Conservation (phyloP, 2,888 invertebrate genomes). For the Tinea trinotella region DNA sequence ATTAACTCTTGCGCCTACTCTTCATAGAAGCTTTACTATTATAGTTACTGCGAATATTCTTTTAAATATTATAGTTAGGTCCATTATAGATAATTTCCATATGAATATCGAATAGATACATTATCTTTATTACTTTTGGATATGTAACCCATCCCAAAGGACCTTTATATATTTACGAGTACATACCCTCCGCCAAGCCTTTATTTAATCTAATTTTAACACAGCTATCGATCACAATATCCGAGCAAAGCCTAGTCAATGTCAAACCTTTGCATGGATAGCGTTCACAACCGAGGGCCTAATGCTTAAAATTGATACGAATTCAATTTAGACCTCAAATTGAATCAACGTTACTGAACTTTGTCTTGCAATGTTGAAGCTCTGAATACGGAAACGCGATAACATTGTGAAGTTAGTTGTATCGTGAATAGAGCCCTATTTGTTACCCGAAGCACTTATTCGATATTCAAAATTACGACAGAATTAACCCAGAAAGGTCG, state of each 20-base stretch:
- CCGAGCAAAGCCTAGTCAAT: neutral
- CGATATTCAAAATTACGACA: constrained; percentile 12
- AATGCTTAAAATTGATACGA: neutral
- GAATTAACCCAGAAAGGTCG: constrained; percentile 3
- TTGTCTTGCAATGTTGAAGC: neutral
- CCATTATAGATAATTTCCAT: too few relatives aligned
- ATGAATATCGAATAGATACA: neutral
- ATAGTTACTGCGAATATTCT: too few relatives aligned
- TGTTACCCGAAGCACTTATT: constrained; percentile 11
- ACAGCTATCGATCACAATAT: constrained; percentile 1
- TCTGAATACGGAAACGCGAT: neutral
- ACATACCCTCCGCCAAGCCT: neutral
- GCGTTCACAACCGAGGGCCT: neutral
- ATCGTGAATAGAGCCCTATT: neutral
- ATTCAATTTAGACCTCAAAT: neutral
- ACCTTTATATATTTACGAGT: neutral
- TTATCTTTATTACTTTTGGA: neutral
- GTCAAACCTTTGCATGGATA: neutral
- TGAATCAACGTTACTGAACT: neutral
- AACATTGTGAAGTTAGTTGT: neutral
- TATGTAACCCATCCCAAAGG: neutral
- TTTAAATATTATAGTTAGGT: too few relatives aligned
- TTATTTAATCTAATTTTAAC: constrained; percentile 1
- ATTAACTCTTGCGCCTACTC: too few relatives aligned
- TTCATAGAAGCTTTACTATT: too few relatives aligned